phyloP scores from a whole-genome alignment of 2,797 vertebrate genomes.

The Ataeniobius toweri region DNA sequence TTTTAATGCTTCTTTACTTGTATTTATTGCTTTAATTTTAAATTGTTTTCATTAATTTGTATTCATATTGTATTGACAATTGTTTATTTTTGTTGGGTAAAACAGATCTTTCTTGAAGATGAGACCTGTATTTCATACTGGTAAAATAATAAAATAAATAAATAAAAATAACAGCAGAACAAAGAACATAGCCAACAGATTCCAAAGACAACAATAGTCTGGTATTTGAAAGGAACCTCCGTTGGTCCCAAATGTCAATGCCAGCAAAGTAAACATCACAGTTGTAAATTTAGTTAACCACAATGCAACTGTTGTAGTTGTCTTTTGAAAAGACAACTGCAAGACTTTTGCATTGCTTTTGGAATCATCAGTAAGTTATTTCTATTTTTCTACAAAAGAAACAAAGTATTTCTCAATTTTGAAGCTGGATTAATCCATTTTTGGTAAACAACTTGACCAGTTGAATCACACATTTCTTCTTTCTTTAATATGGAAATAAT shows the following conservation, averaged over 20 bases:
- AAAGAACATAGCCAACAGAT: neutral
- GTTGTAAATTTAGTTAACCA: conserved; percentile 43
- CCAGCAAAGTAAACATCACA: conserved; percentile 71
- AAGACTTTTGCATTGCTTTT: conserved; percentile 36
- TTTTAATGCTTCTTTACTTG: too few relatives aligned
- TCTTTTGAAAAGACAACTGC: conserved; percentile 22
- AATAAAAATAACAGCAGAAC: neutral
- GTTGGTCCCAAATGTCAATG: neutral
- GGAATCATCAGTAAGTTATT: conserved; percentile 37
- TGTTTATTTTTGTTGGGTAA: too few relatives aligned
- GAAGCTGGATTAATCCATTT: conserved; percentile 2
- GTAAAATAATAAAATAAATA: neutral
- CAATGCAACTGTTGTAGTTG: conserved; percentile 39
- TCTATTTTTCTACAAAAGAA: conserved; percentile 1
- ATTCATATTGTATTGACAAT: too few relatives aligned
- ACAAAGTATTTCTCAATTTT: neutral
- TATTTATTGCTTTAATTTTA: too few relatives aligned
- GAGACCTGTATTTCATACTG: neutral
- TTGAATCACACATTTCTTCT: neutral
- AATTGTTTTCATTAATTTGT: too few relatives aligned
- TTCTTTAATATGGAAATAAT: neutral
- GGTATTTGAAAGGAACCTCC: neutral
- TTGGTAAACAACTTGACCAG: neutral
- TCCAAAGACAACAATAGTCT: neutral
- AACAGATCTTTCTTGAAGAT: too few relatives aligned